A percentile compares a stretch with the other conserved stretches of the same genome.
Conservation (phyloP, 1,140 invertebrate species). For the Ostrea edulis region DNA sequence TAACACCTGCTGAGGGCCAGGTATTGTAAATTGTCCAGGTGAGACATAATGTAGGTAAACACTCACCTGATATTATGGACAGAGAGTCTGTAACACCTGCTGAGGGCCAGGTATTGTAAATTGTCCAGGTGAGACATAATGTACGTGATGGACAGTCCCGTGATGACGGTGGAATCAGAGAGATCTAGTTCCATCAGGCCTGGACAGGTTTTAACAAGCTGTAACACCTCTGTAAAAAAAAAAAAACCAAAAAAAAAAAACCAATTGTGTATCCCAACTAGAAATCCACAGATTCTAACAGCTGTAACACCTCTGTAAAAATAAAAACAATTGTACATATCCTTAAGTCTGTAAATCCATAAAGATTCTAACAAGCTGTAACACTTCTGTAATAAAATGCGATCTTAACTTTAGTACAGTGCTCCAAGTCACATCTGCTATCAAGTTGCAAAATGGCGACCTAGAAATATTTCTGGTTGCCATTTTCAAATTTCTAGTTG, state of each 20-base stretch:
- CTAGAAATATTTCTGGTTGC: too few species aligned
- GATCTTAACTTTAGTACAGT: too few species aligned
- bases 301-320: too few species aligned
- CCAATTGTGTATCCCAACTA: background rate
- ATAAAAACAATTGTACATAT: too few species aligned
- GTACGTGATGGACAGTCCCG: constrained; percentile 82
- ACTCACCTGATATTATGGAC: constrained; percentile 83
- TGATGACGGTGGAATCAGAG: constrained; percentile 89
- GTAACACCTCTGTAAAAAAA: constrained; percentile 84
- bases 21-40: constrained; percentile 87
- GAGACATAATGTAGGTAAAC: constrained; percentile 64
- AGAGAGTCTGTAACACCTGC: constrained; percentile 90
- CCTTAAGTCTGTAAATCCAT: too few species aligned
- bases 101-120: constrained; percentile 90
- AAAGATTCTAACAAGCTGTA: too few species aligned
- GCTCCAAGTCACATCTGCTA: too few species aligned
- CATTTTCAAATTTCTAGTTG: too few species aligned
- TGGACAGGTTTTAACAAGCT: constrained; percentile 85
- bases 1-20: constrained; percentile 92
- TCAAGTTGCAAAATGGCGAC: too few species aligned
- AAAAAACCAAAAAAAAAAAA: constrained; percentile 66
- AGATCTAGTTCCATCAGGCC: constrained; percentile 90
- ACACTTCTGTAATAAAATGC: too few species aligned
- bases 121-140: constrained; percentile 84
- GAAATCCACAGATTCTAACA: too few species aligned